A percentile compares a stretch with the other conserved stretches of the same genome.
These are phyloP conservation scores for Hydriomena furcata DNA, from an alignment of 2,888 invertebrate genomes.

Conservation along the genomic window DNA sequence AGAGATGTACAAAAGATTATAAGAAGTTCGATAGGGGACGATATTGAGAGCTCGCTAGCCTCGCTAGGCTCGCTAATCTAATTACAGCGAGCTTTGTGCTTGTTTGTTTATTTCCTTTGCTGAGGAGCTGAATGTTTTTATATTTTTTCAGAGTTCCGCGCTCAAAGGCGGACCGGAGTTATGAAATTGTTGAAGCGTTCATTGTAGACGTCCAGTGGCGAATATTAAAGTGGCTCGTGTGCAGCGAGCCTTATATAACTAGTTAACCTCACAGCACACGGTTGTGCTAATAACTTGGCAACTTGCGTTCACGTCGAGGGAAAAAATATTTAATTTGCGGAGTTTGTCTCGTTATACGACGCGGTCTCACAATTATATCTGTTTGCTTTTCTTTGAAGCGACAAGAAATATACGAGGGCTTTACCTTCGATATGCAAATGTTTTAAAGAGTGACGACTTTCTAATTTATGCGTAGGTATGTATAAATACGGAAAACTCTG, in stretches of 20 bases:
- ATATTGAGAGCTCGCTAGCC: slow-evolving; percentile 46
- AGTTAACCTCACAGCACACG: slow-evolving; percentile 62
- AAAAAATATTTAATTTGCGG: slow-evolving; percentile 67
- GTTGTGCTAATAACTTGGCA: slow-evolving; percentile 11
- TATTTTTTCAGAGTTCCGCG: slow-evolving; percentile 61
- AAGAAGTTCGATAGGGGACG: slow-evolving; percentile 51
- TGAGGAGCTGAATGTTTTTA: slow-evolving; percentile 61
- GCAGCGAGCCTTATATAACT: slow-evolving; percentile 61
- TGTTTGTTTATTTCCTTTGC: slow-evolving; percentile 65
- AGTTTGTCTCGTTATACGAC: slow-evolving; percentile 39
- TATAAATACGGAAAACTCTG: no score
- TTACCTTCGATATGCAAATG: background rate
- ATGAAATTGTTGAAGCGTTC: slow-evolving; percentile 82
- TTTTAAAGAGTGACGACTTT: no score
- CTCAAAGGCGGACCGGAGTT: slow-evolving; percentile 79
- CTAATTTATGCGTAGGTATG: no score
- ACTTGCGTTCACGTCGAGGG: slow-evolving; percentile 33
- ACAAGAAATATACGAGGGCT: slow-evolving; percentile 4
- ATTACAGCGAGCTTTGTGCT: slow-evolving; percentile 57
- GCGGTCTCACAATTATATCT: slow-evolving; percentile 16
- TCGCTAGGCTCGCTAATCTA: slow-evolving; percentile 61
- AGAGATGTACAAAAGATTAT: slow-evolving; percentile 48
- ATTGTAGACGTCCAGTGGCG: slow-evolving; percentile 80
- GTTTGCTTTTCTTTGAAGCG: slow-evolving; percentile 10
- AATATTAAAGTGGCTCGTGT: slow-evolving; percentile 75